Evolutionary conservation across 2,113 vertebrate genomes (phyloP).

Genomic region (Pelvicachromis taeniatus): DNA sequence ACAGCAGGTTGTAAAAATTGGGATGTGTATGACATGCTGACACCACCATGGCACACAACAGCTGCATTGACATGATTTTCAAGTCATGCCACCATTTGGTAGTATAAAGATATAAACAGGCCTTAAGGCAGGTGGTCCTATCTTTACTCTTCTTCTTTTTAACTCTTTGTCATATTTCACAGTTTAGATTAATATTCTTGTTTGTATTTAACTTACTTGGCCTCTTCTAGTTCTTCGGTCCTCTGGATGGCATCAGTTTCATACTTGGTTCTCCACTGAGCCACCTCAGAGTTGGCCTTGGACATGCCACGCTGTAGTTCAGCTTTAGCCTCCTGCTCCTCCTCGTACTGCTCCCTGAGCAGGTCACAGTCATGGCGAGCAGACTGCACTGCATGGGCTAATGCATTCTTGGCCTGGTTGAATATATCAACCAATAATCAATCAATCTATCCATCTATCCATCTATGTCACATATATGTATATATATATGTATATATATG

Average conservation of each 20-base stretch:
- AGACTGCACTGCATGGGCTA: slow-evolving; percentile 82
- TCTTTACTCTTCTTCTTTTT: background rate
- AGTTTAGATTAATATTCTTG: background rate
- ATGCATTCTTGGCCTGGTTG: slow-evolving; percentile 75
- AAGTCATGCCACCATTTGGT: background rate
- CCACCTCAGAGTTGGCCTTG: slow-evolving; percentile 83
- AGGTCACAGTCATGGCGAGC: slow-evolving; percentile 81
- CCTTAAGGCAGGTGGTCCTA: background rate
- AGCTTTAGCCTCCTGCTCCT: slow-evolving; percentile 79
- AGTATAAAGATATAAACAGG: background rate
- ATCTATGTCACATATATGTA: no score
- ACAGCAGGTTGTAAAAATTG: background rate
- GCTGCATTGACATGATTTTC: no score
- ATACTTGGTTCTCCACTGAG: slow-evolving; percentile 89
- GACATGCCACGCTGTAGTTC: slow-evolving; percentile 79
- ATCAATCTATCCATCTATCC: no score
- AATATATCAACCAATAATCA: no score
- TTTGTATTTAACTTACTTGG: slow-evolving; percentile 77
- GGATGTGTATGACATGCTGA: background rate
- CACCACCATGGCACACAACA: no score
- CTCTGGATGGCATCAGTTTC: slow-evolving; percentile 91
- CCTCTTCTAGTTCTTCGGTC: slow-evolving; percentile 89
- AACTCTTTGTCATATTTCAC: background rate
- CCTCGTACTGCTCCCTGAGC: slow-evolving; percentile 81
- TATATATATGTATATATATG: no score